These are phyloP conservation scores for Sander lucioperca DNA, from an alignment of 2,113 vertebrate genomes.

Conservation along the genomic window DNA sequence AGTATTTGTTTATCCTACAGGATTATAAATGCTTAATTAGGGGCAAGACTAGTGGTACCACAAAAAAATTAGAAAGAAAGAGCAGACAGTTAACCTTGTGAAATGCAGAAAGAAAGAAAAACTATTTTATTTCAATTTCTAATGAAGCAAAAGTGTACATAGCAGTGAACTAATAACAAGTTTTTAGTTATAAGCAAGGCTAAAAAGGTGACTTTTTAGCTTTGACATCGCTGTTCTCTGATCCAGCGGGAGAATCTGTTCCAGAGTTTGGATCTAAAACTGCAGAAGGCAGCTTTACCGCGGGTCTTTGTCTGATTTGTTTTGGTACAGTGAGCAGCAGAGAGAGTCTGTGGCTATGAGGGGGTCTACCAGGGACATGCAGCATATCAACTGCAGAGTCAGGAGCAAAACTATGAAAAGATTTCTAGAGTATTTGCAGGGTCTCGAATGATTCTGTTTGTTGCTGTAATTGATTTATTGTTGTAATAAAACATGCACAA, in stretches of 20 bases:
- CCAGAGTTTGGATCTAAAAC: not conserved
- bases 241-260: not conserved
- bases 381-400: not conserved
- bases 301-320: not conserved
- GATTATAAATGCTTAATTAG: not conserved
- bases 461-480: conserved; percentile 12
- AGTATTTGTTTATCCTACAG: not conserved
- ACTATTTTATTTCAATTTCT: not conserved
- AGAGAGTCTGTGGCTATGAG: not conserved
- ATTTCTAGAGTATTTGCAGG: not conserved
- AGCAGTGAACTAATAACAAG: not conserved
- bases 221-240: not conserved
- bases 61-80: not conserved
- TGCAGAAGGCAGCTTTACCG: not conserved
- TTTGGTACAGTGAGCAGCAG: conserved; percentile 6
- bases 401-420: not conserved
- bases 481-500: not conserved
- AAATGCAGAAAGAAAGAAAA: not conserved
- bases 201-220: not conserved
- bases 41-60: not conserved
- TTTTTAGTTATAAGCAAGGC: not conserved
- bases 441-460: conserved; percentile 25
- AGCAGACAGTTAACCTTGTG: not conserved
- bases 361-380: not conserved
- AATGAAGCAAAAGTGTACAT: not conserved